Conservation (phyloP, 2,888 invertebrate genomes). For the Mechanitis messenoides region DNA sequence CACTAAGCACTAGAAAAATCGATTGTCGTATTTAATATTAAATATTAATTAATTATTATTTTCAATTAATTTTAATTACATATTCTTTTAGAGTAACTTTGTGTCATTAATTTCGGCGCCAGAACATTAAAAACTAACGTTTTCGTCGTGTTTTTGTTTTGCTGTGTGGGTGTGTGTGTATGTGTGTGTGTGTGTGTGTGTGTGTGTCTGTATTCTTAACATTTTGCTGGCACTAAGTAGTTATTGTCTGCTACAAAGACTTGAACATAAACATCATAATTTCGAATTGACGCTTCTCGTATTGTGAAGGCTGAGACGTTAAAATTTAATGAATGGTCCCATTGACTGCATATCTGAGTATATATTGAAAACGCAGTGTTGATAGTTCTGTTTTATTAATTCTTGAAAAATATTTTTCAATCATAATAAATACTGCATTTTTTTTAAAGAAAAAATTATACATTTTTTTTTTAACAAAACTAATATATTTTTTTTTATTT, state of each 20-base stretch:
- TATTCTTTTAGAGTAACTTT: too few relatives aligned
- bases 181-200: background rate
- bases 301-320: slow-evolving; percentile 15
- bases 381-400: background rate
- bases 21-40: background rate
- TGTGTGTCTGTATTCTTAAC: background rate
- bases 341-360: slow-evolving; percentile 8
- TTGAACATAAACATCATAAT: slow-evolving; percentile 24
- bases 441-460: too few relatives aligned
- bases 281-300: slow-evolving; percentile 31
- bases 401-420: background rate
- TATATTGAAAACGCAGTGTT: background rate
- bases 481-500: background rate
- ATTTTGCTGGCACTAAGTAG: slow-evolving; percentile 22
- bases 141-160: too few relatives aligned
- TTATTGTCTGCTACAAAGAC: slow-evolving; percentile 29
- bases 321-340: slow-evolving; percentile 19
- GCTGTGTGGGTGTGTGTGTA: too few relatives aligned
- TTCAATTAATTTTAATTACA: too few relatives aligned
- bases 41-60: background rate
- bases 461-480: too few relatives aligned
- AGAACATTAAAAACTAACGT: too few relatives aligned
- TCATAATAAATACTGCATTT: too few relatives aligned
- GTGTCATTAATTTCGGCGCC: too few relatives aligned
- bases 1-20: too few relatives aligned